Evolutionary conservation across 2,113 vertebrate genomes (phyloP), one percentile per base, ranked within the genome.

Genomic region (Perognathus longimembris): DNA sequence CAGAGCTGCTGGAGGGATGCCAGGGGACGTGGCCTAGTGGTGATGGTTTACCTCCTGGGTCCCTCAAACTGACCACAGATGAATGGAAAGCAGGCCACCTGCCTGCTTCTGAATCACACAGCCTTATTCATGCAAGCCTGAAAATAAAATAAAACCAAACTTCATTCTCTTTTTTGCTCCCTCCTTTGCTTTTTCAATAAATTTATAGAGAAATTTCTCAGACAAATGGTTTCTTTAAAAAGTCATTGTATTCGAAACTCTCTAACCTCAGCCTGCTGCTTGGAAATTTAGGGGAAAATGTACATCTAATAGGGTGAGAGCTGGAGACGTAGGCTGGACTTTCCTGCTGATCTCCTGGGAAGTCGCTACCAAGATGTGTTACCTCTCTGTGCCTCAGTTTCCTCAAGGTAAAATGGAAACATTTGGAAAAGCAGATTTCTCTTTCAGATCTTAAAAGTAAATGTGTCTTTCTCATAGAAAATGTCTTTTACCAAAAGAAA

Each of bases 1-100:
- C 92, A 87, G 82, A 59, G 94, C 69, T 94, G 92, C 89, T 92
- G 73, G 77, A 84, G 87, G 87, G 61, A 24, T 91, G 96, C 95
- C 94, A 90, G 90, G 96, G 96, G 64, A 96, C 89, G 40, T 85
- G 94, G 88, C 96, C 90, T 73, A 84, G 94, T 89, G 85, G 93
- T 88, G 88, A 71, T 85, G 83, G 85, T 93, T 97, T 95, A 88
- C 94, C 74, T 83, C 88, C 28, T 7, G 78, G 90, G 63, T 75
- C 93, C 34, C 95, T 82, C 88, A 88, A 95, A 82, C 76, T 50
- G 92, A 83, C 93, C 89, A 90, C 94, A 93, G 83, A 64, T 90
- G 74, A 83, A 67, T 54, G 94, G 71, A 78, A 96, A 85, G 42
- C 92, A 73, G 85, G 79, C 82, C 85, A 73, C 80, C 69, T 54